phyloP scores from a whole-genome alignment of 2,888 invertebrate species.

The Oscheius sp. region DNA sequence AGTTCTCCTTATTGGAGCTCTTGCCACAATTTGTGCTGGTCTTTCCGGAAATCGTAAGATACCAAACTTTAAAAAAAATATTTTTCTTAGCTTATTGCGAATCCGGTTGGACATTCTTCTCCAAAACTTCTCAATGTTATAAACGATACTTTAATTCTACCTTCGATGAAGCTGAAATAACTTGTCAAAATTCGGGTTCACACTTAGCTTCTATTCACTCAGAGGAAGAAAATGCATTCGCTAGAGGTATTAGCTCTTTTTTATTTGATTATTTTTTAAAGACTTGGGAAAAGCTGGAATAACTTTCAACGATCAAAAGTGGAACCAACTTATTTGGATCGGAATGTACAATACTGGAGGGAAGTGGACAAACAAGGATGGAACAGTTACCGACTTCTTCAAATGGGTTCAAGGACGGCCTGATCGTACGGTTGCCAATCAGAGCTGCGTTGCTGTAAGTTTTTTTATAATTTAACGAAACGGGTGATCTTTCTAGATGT shows the following conservation, averaged over 20 bases:
- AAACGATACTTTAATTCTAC: no score
- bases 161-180: neutral
- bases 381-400: neutral
- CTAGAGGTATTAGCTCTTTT: neutral
- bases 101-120: no score
- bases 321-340: neutral
- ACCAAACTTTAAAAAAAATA: no score
- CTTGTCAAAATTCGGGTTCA: neutral
- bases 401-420: neutral
- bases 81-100: no score
- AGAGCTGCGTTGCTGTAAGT: neutral
- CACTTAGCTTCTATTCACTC: neutral
- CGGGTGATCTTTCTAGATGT: neutral
- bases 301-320: neutral
- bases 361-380: neutral
- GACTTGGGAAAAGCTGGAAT: neutral
- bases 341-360: neutral
- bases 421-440: neutral
- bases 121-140: no score
- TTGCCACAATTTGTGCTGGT: no score
- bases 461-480: neutral
- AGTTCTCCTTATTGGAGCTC: no score
- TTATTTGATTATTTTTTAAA: neutral
- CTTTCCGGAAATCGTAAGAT: no score
- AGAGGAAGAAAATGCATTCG: neutral